Conservation (phyloP, 2,888 invertebrate species). For the Dorcus hopei region DNA sequence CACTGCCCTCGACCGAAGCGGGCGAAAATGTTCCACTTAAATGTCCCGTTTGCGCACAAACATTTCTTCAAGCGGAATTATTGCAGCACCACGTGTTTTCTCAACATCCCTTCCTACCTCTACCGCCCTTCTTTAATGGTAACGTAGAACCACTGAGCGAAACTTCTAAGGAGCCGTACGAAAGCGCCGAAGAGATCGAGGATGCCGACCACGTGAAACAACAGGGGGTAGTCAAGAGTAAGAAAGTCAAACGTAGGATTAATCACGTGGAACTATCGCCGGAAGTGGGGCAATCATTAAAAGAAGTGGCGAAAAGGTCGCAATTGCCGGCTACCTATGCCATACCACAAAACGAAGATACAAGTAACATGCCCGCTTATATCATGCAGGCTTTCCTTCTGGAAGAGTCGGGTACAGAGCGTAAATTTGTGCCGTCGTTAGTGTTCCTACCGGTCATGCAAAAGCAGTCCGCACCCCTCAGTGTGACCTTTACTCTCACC, state of each 20-base stretch:
- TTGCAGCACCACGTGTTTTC: slow-evolving; percentile 63
- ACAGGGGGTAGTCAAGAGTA: slow-evolving; percentile 35
- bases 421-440: slow-evolving; percentile 82
- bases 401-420: slow-evolving; percentile 56
- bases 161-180: slow-evolving; percentile 34
- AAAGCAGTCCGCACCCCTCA: slow-evolving; percentile 80
- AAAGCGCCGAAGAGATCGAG: slow-evolving; percentile 36
- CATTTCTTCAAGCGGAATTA: slow-evolving; percentile 56
- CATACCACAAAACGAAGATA: slow-evolving; percentile 52
- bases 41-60: slow-evolving; percentile 61
- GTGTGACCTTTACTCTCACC: slow-evolving; percentile 89
- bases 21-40: slow-evolving; percentile 41
- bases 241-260: slow-evolving; percentile 37
- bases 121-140: slow-evolving; percentile 47
- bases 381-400: slow-evolving; percentile 93
- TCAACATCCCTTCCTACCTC: slow-evolving; percentile 53
- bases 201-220: slow-evolving; percentile 13
- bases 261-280: slow-evolving; percentile 40
- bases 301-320: slow-evolving; percentile 54
- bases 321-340: slow-evolving; percentile 64
- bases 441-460: slow-evolving; percentile 92
- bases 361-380: slow-evolving; percentile 45
- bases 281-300: slow-evolving; percentile 52
- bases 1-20: slow-evolving; percentile 37
- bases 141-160: slow-evolving; percentile 43